Conservation (phyloP, 2,888 invertebrate genomes). For the Tenthredo distinguenda region DNA sequence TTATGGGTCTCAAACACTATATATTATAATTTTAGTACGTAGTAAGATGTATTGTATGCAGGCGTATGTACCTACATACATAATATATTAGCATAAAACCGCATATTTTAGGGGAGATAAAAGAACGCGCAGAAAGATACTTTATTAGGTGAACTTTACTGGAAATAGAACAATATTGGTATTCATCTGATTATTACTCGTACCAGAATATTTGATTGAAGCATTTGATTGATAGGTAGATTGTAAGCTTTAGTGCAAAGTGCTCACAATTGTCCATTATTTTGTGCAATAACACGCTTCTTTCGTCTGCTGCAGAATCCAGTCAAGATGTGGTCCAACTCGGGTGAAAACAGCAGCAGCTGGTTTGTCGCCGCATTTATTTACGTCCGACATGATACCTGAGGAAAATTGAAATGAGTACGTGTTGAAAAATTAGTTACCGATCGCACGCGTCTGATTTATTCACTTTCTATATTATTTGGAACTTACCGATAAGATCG, state of each 20-base stretch:
- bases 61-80: no score
- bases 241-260: not conserved
- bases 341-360: conserved; percentile 79
- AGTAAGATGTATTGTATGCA: not conserved
- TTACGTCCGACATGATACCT: conserved; percentile 80
- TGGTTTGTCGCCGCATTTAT: conserved; percentile 77
- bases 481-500: conserved; percentile 79
- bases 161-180: not conserved
- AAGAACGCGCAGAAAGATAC: not conserved
- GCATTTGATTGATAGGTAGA: not conserved
- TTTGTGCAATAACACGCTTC: conserved; percentile 81
- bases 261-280: conserved; percentile 1
- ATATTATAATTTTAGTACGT: not conserved
- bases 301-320: conserved; percentile 81
- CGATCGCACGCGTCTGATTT: not conserved
- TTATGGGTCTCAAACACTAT: not conserved
- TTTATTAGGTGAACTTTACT: not conserved
- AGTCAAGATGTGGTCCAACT: conserved; percentile 80
- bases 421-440: not conserved
- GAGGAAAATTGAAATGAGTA: conserved; percentile 52
- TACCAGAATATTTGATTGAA: not conserved
- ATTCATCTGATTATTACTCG: not conserved
- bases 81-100: not conserved
- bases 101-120: conserved; percentile 11
- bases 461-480: not conserved